Conservation (phyloP, 2,888 invertebrate genomes). For the Noctua pronuba region DNA sequence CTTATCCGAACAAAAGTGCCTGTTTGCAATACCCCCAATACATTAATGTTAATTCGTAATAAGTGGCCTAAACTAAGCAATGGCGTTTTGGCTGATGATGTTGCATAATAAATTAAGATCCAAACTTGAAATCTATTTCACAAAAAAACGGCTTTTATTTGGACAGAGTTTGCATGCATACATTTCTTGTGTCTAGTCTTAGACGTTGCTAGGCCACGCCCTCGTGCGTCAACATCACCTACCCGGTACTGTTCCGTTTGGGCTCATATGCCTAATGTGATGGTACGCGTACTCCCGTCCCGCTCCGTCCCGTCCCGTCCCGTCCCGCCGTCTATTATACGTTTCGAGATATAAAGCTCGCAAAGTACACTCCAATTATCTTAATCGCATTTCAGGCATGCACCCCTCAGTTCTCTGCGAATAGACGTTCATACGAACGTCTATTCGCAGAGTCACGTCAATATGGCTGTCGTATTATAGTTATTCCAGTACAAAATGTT, state of each 20-base stretch:
- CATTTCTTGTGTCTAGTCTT: too few relatives aligned
- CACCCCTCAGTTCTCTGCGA: not conserved
- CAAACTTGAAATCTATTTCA: too few relatives aligned
- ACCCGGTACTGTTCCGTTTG: not conserved
- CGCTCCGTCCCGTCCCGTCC: too few relatives aligned
- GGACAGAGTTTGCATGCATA: too few relatives aligned
- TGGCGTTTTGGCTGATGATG: not conserved
- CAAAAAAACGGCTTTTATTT: too few relatives aligned
- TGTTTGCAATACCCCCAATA: not conserved
- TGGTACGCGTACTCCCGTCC: not conserved
- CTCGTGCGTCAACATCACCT: not conserved
- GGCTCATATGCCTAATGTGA: not conserved
- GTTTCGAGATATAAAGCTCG: conserved; percentile 1
- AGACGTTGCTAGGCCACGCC: too few relatives aligned
- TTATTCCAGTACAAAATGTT: not conserved
- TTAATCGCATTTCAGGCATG: not conserved
- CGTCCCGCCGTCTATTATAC: not conserved
- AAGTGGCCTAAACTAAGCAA: not conserved
- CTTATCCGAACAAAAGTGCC: not conserved
- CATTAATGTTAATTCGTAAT: not conserved
- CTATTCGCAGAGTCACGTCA: too few relatives aligned
- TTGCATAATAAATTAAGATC: not conserved
- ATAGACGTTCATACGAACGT: too few relatives aligned
- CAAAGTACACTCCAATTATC: not conserved
- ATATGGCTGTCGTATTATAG: not conserved